Percentiles rank a stretch among this genome's conserved stretches.
phyloP scores from a whole-genome alignment of 2,888 invertebrate genomes.

The Scaptomyza polygonia region DNA sequence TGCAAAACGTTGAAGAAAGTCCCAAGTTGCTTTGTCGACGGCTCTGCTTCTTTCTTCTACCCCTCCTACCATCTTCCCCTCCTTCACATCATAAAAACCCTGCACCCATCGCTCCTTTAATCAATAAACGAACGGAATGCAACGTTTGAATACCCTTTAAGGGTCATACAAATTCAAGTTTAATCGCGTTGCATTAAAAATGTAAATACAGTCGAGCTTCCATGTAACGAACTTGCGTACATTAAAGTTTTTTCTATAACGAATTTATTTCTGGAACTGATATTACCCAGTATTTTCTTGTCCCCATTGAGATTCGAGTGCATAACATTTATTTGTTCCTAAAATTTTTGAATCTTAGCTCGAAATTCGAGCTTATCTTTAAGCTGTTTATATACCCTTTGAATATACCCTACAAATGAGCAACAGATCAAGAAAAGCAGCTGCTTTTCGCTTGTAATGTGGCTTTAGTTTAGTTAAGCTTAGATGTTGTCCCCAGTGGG shows the following conservation, averaged over 20 bases:
- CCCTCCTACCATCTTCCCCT: no score
- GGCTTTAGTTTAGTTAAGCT: constrained; percentile 18
- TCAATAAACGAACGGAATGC: neutral
- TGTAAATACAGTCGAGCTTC: no score
- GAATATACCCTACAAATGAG: constrained; percentile 12
- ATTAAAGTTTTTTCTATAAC: no score
- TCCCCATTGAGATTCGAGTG: no score
- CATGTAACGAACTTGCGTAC: no score
- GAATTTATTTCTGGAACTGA: no score
- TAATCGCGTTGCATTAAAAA: no score
- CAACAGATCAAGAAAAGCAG: constrained; percentile 28
- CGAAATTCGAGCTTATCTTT: neutral
- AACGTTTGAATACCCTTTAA: neutral
- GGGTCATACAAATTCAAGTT: neutral
- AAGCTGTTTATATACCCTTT: neutral
- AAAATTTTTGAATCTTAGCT: neutral
- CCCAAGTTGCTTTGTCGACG: constrained; percentile 34
- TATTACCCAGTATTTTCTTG: no score
- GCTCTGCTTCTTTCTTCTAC: constrained; percentile 4
- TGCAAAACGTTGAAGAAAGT: constrained; percentile 56
- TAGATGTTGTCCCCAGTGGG: constrained; percentile 24
- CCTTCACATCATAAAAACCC: no score
- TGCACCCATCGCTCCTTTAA: constrained; percentile 1
- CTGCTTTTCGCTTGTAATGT: constrained; percentile 55
- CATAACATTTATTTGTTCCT: no score